These are phyloP conservation scores for Morelia viridis DNA, from an alignment of 2,797 vertebrate genomes.

Conservation along the genomic window DNA sequence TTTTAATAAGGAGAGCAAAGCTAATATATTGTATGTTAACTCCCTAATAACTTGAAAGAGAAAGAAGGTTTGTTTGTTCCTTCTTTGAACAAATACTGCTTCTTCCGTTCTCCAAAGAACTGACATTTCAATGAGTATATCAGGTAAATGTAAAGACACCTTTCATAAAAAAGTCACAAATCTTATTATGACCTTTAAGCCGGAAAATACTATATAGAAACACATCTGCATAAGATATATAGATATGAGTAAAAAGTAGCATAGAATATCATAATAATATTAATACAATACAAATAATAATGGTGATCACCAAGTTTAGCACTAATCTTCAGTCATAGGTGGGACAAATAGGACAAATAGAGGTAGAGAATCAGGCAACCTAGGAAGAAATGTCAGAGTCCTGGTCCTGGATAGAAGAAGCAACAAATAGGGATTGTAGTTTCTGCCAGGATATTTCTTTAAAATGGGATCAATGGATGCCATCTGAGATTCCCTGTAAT, in stretches of 20 bases:
- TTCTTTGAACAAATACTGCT: constrained; percentile 7
- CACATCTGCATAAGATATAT: neutral
- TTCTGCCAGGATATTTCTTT: too few relatives aligned
- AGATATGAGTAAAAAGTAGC: neutral
- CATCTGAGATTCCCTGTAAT: too few relatives aligned
- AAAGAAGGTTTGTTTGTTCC: neutral
- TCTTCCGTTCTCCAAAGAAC: neutral
- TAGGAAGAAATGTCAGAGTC: too few relatives aligned
- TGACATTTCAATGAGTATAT: constrained; percentile 4
- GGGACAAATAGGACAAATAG: too few relatives aligned
- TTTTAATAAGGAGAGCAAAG: neutral
- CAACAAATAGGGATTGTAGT: too few relatives aligned
- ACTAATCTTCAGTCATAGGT: too few relatives aligned
- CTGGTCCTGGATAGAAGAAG: too few relatives aligned
- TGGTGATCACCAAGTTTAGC: too few relatives aligned
- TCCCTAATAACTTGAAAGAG: neutral
- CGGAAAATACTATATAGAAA: neutral
- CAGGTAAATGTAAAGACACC: neutral
- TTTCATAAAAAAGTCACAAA: neutral
- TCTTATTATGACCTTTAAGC: neutral
- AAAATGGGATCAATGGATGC: too few relatives aligned
- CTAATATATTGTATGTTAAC: neutral
- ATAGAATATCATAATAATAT: neutral
- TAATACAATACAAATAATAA: too few relatives aligned
- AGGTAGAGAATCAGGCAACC: too few relatives aligned